A percentile compares a stretch with the other conserved stretches of the same genome.
These are phyloP conservation scores for Buceros bicornis DNA, from an alignment of 2,797 vertebrate species.

Conservation along the genomic window DNA sequence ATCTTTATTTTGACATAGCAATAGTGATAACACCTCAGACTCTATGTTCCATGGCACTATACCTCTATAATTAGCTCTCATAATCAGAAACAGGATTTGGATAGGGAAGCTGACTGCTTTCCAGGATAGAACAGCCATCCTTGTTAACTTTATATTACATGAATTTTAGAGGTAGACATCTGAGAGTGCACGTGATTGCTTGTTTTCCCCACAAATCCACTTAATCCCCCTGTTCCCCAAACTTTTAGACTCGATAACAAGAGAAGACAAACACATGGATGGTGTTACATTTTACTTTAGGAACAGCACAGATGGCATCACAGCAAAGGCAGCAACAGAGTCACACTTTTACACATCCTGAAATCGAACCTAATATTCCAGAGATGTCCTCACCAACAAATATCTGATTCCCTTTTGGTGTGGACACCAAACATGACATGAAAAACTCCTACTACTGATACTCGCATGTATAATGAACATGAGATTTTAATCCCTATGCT, in stretches of 20 bases:
- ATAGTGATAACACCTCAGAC: not conserved
- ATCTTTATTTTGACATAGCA: not conserved
- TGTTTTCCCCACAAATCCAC: not conserved
- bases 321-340: not conserved
- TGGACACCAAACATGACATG: not conserved
- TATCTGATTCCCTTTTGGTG: not conserved
- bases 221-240: not conserved
- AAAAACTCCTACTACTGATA: not conserved
- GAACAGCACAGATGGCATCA: not conserved
- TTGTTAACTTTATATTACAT: not conserved
- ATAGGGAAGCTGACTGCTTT: not conserved
- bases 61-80: not conserved
- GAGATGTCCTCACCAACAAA: not conserved
- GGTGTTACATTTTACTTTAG: not conserved
- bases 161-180: not conserved
- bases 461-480: not conserved
- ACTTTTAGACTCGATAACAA: not conserved
- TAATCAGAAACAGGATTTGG: not conserved
- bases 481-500: not conserved
- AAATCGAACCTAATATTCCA: not conserved
- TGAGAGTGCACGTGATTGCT: not conserved
- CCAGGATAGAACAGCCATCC: not conserved
- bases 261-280: rapidly evolving
- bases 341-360: rapidly evolving
- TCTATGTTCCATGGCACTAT: not conserved